Percentiles rank a stretch among this genome's conserved stretches.
Evolutionary conservation across 2,797 vertebrate genomes (phyloP).

Genomic region (Petrocephalus sullivani): DNA sequence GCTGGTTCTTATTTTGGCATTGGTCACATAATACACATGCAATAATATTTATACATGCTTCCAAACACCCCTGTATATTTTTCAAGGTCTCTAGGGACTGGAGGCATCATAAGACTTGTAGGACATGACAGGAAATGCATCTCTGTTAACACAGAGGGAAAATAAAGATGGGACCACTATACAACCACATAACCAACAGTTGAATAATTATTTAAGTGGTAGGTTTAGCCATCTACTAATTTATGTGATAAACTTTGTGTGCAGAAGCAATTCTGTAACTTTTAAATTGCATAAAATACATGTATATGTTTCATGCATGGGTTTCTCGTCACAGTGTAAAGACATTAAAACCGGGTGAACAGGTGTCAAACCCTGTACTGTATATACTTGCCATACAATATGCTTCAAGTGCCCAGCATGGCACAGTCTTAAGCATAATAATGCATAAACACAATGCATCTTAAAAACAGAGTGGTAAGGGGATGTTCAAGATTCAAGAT

Average conservation of each 20-base stretch:
- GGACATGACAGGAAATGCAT: not conserved
- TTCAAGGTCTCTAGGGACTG: not conserved
- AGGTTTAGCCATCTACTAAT: not conserved
- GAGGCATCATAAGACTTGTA: not conserved
- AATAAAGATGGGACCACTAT: not conserved
- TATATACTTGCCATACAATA: not conserved
- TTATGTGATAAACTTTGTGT: not conserved
- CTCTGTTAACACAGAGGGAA: not conserved
- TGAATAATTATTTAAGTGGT: not conserved
- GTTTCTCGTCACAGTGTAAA: not conserved
- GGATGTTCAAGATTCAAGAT: not conserved
- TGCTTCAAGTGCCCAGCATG: not conserved
- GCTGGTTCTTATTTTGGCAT: not conserved
- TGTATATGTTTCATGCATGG: not conserved
- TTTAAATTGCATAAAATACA: not conserved
- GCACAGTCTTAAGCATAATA: not conserved
- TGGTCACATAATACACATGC: constrained; percentile 7
- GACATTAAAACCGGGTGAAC: not conserved
- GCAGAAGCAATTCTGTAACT: not conserved
- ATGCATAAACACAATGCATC: not conserved
- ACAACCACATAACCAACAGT: not conserved
- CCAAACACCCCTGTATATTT: not conserved
- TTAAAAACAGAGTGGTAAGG: not conserved
- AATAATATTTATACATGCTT: not conserved
- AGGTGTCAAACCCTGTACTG: not conserved